Evolutionary conservation across 2,888 invertebrate genomes (phyloP).

Genomic region (Andricus quercusramuli): DNA sequence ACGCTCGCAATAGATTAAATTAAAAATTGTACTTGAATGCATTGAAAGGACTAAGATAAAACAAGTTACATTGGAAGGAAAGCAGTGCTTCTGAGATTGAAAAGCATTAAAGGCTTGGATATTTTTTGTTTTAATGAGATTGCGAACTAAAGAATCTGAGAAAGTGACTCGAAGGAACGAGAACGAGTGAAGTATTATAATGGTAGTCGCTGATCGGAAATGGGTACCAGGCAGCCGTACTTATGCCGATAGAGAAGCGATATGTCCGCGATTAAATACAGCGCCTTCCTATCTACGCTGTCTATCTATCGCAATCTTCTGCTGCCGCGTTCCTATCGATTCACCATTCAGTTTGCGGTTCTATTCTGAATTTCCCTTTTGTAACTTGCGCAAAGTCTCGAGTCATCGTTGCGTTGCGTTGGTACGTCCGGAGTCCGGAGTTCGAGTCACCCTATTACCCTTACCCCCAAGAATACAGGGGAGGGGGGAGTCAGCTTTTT

Average conservation of each 20-base stretch:
- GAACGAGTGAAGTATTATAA: conserved; percentile 30
- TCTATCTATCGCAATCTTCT: conserved; percentile 40
- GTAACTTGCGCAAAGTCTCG: conserved; percentile 33
- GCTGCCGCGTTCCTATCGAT: conserved; percentile 34
- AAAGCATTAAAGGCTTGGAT: background rate
- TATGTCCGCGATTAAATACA: conserved; percentile 42
- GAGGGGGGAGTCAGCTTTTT: background rate
- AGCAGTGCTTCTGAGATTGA: conserved; percentile 7
- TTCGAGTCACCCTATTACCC: conserved; percentile 14
- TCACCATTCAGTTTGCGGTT: conserved; percentile 41
- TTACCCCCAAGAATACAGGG: conserved; percentile 2
- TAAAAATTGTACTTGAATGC: background rate
- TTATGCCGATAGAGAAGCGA: conserved; percentile 35
- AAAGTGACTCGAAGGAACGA: conserved; percentile 24
- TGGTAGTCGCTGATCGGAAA: conserved; percentile 39
- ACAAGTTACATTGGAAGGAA: background rate
- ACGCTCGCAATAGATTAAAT: too few relatives aligned
- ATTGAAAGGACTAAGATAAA: background rate
- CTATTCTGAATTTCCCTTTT: conserved; percentile 40
- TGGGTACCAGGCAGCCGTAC: conserved; percentile 27
- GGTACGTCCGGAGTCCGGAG: background rate
- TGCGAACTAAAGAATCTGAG: conserved; percentile 20
- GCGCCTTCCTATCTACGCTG: conserved; percentile 28
- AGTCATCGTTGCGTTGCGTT: background rate
- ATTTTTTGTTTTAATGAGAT: conserved; percentile 32